Percentiles rank a stretch among this genome's conserved stretches.
phyloP scores from a whole-genome alignment of 2,797 vertebrate genomes.

The Pseudocheirus occidentalis region DNA sequence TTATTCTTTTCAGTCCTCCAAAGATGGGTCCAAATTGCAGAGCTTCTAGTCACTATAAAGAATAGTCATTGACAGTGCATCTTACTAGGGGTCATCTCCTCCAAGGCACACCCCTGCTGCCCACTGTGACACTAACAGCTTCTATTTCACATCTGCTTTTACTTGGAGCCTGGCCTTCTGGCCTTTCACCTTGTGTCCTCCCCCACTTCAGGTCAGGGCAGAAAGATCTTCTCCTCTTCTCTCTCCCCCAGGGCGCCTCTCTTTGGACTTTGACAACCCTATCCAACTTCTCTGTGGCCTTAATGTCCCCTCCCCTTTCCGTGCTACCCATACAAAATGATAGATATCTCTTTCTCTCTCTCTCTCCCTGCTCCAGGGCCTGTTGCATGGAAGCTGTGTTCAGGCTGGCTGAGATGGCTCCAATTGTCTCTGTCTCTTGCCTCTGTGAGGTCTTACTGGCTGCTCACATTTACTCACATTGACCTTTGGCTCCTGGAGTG shows the following conservation, averaged over 20 bases:
- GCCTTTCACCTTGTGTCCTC: conserved; percentile 76
- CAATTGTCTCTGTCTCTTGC: neutral
- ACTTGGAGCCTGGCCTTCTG: conserved; percentile 67
- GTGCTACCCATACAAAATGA: neutral
- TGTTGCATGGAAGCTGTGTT: neutral
- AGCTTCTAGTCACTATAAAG: conserved; percentile 21
- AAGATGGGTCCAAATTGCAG: conserved; percentile 50
- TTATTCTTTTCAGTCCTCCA: neutral
- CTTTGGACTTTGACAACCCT: neutral
- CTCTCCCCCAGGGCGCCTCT: neutral
- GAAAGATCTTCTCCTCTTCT: conserved; percentile 5
- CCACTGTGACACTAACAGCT: conserved; percentile 66
- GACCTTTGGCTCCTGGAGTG: conserved; percentile 65
- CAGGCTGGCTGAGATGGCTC: neutral
- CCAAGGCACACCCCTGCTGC: conserved; percentile 57
- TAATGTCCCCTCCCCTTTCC: neutral
- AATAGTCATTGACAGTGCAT: conserved; percentile 13
- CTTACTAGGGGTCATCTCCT: conserved; percentile 74
- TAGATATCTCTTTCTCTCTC: neutral
- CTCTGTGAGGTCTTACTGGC: neutral
- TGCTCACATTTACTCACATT: conserved; percentile 33
- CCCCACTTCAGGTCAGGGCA: conserved; percentile 34
- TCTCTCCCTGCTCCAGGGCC: neutral
- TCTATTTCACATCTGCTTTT: conserved; percentile 84
- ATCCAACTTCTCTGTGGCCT: neutral